Base-by-base conservation (phyloP, 2,797 vertebrate genomes). In the Characodon lateralis region DNA sequence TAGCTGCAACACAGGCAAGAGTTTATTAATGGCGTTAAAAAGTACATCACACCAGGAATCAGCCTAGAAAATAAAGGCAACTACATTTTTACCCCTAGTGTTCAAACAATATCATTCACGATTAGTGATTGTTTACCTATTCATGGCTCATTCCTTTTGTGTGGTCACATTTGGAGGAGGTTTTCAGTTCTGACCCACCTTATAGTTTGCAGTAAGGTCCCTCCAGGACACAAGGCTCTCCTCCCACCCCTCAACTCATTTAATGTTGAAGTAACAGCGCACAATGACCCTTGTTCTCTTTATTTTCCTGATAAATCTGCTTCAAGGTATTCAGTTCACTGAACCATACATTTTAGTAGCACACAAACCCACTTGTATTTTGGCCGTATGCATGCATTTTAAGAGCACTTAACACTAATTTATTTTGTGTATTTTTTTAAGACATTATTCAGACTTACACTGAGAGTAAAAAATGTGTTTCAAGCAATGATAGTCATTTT, bases 211-310 rank as follows among this genome's bases (percentile, higher is more conserved):
- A 24, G 39, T 46, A 46, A n/a, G 20, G 58, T 72, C 72, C 82
- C 80, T 22, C 1, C 59, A 83, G 80, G 72, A 78, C 50, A 50
- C 58, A 6, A 10, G 43, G 58, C 41, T 13, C 20, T 72, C 74
- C 73, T 79, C 73, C 31, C 43, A 7, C 69, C 79, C 71, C 83
- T 83, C 41, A 59, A 22, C 79, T 81, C 84, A 82, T 84, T 83
- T 84, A 39, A 46, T 13, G 59, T 24, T 70, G 48, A 55, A 35
- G 41, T 53, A 72, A 58, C 2, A 24, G 48, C 0, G 28, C 51
- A 6, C 78, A 26, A 26, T 53, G 78, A 81, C 80, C 83, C 68
- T 53, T 61, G 68, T 20, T 66, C 81, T 72, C 58, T 78, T 74
- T 1, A 28, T 73, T 81, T 74, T 55, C 74, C 71, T 43, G 43